Conservation (phyloP, 2,113 vertebrate genomes). For the Aspiorhynchus laticeps region DNA sequence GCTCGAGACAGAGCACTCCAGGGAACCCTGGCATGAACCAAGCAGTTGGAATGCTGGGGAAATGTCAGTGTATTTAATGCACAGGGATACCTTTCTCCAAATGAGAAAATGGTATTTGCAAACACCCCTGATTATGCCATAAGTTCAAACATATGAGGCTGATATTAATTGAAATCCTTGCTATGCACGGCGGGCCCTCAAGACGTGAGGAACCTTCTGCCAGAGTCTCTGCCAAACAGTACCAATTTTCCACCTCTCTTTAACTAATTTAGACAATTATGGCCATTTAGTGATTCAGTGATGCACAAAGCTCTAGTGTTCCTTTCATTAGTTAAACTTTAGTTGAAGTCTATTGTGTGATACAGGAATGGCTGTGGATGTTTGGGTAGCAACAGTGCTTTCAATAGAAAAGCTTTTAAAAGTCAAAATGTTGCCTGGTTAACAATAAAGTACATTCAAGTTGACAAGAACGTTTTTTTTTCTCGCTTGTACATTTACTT, state of each 20-base stretch:
- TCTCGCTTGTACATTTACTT: not conserved
- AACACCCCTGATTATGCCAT: constrained; percentile 61
- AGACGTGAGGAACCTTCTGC: too few relatives aligned
- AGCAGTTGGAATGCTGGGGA: constrained; percentile 55
- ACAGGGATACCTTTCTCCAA: constrained; percentile 64
- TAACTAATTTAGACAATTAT: constrained; percentile 70
- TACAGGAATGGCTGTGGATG: not conserved
- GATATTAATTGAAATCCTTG: constrained; percentile 61
- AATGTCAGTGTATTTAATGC: constrained; percentile 58
- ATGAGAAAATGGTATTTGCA: constrained; percentile 64
- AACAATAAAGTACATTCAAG: not conserved
- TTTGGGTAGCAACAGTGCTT: constrained; percentile 26
- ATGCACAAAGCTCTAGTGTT: constrained; percentile 68
- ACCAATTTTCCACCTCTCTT: constrained; percentile 64
- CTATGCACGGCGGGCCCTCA: constrained; percentile 45
- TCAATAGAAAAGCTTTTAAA: constrained; percentile 4
- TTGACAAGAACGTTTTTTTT: not conserved
- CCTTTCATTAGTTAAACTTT: constrained; percentile 52
- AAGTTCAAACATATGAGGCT: constrained; percentile 62
- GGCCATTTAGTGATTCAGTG: constrained; percentile 62
- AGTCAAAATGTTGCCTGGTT: not conserved
- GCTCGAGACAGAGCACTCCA: constrained; percentile 51
- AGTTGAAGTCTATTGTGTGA: constrained; percentile 24
- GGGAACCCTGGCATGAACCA: constrained; percentile 50
- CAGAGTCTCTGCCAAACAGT: constrained; percentile 48